Base-by-base conservation (phyloP, 2,888 invertebrate genomes). In the Polietes domitor region DNA sequence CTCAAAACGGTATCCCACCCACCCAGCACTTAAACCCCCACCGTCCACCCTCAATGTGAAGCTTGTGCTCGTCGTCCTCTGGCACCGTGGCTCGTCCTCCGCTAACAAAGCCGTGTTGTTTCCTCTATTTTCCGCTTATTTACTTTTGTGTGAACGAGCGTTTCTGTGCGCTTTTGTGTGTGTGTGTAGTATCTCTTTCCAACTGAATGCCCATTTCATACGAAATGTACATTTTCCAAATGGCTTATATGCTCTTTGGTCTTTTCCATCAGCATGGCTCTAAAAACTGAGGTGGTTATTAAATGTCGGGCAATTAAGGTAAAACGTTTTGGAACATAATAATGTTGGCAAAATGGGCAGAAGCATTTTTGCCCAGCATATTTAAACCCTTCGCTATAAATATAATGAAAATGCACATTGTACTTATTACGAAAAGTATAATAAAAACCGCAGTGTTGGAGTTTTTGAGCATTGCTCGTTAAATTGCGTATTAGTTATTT, bases 181-280 rank as follows among this genome's bases (percentile, higher is more conserved):
- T 3, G 28, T 70, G 55, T 58, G n/a, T 17, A 77, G 74, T 77
- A 71, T 80, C 80, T 77, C 15, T 72, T 83, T 83, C 71, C 71
- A 83, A 73, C 73, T 77, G 80, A 83, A 80, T 74, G 74, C 80
- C 77, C 80, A 80, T 80, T 83, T 58, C 12, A 26, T 24, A 24
- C 26, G 70, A 73, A 83, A 79, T 76, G 72, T 73, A 72, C 19
- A 68, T 41, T 68, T 43, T 43, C 65, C 15, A 58, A 58, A 58
- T 58, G 58, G 58, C 58, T 43, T 43, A 43, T 43, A 68, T 68
- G 68, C 10, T 6, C 28, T 61, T 61, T 37, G 41, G 41, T 65
- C 41, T 65, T 41, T 65, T 68, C 24, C 68, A 68, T 19, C 41
- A 21, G 24, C 24, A 10, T 43, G 37, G 43, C 15, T 65, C 12